Base-by-base conservation (phyloP, 1,140 invertebrate species). In the Achroia grisella region DNA sequence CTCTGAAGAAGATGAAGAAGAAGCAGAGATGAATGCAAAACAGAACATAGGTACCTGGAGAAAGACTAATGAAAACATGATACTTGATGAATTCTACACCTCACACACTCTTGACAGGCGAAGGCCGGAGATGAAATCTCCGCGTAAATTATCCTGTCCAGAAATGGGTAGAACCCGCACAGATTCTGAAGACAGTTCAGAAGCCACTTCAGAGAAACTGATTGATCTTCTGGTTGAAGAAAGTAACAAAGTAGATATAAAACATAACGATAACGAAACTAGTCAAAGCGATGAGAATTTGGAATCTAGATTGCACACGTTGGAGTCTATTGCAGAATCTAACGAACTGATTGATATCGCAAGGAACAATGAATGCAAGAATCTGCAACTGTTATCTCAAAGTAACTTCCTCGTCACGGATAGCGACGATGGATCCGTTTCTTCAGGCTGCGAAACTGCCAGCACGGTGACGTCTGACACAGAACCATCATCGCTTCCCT, bases 1-100 rank as follows among this genome's bases (percentile, higher is more conserved):
- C 10, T 95, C 94, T 42, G 94, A 94, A 67, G 93, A 94, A 62
- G 93, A 94, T 43, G 92, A 93, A 44, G 90, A 92, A 46, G 89
- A 90, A 62, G 74, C 79, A 1, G 77, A 83, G 40, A 72, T 80
- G 73, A 76, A 72, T 6, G 61, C 64, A 1, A 71, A 67, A 23
- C 67, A 73, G 44, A 62, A 58, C 13, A 37, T 78, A 49, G 66
- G 68, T 30, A 72, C 71, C 27, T 86, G 80, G 32, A 73, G 52
- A 10, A 52, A 60, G 39, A 47, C 39, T 13, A 14, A 10, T n/a
- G 33, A 52, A 35, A 45, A 64, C 40, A 32, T 56, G 29, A 23
- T 23, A 23, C 47, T 58, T 27, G 69, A 70, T 23, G 47, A 62
- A 11, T 50, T 62, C 9, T 67, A 58, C 29, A 48, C 47, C 8